Evolutionary conservation across 2,888 invertebrate species (phyloP), one percentile per base, ranked within the genome.

Genomic region (Ptilodon capucinus): DNA sequence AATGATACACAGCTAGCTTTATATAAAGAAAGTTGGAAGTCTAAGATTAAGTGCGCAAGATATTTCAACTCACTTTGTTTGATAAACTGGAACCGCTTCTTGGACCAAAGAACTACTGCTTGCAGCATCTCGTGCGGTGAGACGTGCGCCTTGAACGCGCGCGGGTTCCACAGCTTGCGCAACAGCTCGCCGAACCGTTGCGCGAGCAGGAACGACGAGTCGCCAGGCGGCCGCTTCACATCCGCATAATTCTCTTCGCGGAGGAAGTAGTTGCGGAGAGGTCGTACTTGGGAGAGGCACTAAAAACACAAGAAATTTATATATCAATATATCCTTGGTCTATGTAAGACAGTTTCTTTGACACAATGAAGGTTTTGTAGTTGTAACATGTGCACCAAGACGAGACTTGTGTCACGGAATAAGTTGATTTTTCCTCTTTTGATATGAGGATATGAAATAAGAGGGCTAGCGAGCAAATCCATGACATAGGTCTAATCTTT

Each of bases 81-180:
- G 1, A 98, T 99, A 76, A 99, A 99, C 86, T 99, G 99, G 80
- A 99, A 99, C 61, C 95, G 94, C 80, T 99, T 98, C 83, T 97
- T 96, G 74, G 99, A 97, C 97, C 98, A 98, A 55, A 99, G 90
- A 3, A 99, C 98, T 18, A 99, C 97, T 40, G 99, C 98, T 77
- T 99, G 99, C 18, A 99, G 91, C 99, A 99, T 99, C 92, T 99
- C 99, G 79, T 99, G 99, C 0, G 99, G 99, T 16, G 98, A 99
- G 0, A 99, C 99, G 76, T 99, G 99, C 0, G 99, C 97, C 86
- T 99, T 99, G 80, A 99, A 99, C 74, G 99, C 99, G 34, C 98
- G 92, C 0, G 99, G 99, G 85, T 99, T 99, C 99, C 99, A 99
- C 68, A 99, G 91, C 81, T 99, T 99, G 14, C 99, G 92, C 88